Percentiles rank a stretch among this genome's conserved stretches.
These are phyloP conservation scores for Salticus scenicus DNA, from an alignment of 2,888 invertebrate species.

Conservation along the genomic window DNA sequence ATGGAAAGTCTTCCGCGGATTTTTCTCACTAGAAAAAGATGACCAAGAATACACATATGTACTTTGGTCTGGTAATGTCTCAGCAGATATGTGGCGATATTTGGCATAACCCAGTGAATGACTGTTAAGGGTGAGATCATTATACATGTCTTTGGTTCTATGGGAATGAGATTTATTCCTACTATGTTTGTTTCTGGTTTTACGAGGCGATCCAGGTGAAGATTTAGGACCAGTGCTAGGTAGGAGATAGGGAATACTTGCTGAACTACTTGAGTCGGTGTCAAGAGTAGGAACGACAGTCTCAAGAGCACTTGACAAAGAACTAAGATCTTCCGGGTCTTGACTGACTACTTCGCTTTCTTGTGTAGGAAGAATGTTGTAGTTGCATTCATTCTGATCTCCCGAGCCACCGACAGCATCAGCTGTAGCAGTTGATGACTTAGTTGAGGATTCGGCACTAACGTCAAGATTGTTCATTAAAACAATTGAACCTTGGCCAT, in stretches of 20 bases:
- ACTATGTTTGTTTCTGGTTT: constrained; percentile 45
- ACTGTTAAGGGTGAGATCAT: constrained; percentile 26
- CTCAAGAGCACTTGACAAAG: not conserved
- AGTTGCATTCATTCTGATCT: constrained; percentile 38
- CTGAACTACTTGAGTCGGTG: constrained; percentile 9
- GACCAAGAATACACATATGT: constrained; percentile 55
- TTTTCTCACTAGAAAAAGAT: constrained; percentile 54
- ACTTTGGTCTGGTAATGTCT: constrained; percentile 34
- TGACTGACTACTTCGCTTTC: not conserved
- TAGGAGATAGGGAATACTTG: constrained; percentile 42
- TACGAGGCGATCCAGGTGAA: constrained; percentile 52
- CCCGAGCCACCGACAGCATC: not conserved
- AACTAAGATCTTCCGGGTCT: not conserved
- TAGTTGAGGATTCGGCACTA: constrained; percentile 36
- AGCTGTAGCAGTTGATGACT: constrained; percentile 37
- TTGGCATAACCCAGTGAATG: constrained; percentile 29
- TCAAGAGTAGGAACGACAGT: constrained; percentile 13
- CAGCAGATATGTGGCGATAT: constrained; percentile 28
- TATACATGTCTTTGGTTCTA: constrained; percentile 31
- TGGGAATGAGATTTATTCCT: constrained; percentile 59
- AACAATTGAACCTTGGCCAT: constrained; percentile 73
- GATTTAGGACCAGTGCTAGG: constrained; percentile 54
- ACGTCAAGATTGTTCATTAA: constrained; percentile 60
- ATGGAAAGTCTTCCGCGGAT: constrained; percentile 32
- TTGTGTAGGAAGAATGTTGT: constrained; percentile 54